Conservation (phyloP, 2,888 invertebrate species). For the Chrysomela aeneicollis region DNA sequence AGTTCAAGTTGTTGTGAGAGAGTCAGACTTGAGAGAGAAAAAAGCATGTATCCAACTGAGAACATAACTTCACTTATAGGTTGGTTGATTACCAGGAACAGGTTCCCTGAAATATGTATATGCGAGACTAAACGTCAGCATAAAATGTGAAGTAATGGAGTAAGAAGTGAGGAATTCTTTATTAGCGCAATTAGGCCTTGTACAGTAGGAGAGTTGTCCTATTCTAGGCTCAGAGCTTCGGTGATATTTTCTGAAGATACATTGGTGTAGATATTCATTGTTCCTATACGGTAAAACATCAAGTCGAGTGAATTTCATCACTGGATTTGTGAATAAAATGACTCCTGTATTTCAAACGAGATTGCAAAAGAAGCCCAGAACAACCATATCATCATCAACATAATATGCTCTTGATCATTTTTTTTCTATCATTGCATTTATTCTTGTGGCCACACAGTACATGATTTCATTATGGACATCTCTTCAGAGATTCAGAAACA, state of each 20-base stretch:
- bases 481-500: no score
- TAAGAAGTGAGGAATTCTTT: constrained; percentile 28
- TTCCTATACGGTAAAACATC: no score
- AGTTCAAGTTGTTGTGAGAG: neutral
- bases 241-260: neutral
- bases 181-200: constrained; percentile 35
- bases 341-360: neutral
- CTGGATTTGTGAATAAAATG: no score
- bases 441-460: no score
- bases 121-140: constrained; percentile 23
- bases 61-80: constrained; percentile 1
- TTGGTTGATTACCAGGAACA: constrained; percentile 7
- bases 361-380: no score
- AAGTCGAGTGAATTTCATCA: no score
- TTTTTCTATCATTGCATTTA: no score
- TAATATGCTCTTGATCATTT: no score
- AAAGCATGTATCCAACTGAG: neutral
- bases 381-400: no score
- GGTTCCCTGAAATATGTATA: constrained; percentile 21
- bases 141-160: constrained; percentile 20
- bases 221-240: neutral
- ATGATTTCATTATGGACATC: no score
- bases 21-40: neutral
- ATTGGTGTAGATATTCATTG: neutral
- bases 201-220: constrained; percentile 23